A percentile compares a stretch with the other conserved stretches of the same genome.
These are phyloP conservation scores for Oncopeltus fasciatus DNA, from an alignment of 1,140 invertebrate genomes.

Conservation along the genomic window DNA sequence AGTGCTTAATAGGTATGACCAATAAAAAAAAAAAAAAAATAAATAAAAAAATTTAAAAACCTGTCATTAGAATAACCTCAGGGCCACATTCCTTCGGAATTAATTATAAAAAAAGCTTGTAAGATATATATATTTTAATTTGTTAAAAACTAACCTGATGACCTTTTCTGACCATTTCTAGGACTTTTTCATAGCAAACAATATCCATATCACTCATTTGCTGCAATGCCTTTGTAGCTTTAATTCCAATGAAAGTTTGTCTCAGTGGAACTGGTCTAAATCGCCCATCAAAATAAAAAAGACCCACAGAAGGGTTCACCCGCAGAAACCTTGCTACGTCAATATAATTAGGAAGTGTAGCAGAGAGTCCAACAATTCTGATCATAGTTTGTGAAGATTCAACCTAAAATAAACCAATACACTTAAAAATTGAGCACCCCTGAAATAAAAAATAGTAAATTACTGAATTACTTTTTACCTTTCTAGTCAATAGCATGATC, in stretches of 20 bases:
- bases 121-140: background rate
- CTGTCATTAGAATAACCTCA: no score
- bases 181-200: constrained; percentile 85
- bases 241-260: constrained; percentile 85
- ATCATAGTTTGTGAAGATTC: constrained; percentile 95
- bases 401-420: constrained; percentile 46
- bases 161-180: constrained; percentile 70
- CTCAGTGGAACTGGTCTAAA: constrained; percentile 91
- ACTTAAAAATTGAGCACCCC: no score
- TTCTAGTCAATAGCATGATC: no score
- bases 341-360: constrained; percentile 93
- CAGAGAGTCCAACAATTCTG: constrained; percentile 91
- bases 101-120: no score
- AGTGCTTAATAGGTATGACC: no score
- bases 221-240: constrained; percentile 57
- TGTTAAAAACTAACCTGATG: constrained; percentile 50
- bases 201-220: constrained; percentile 78
- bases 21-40: no score
- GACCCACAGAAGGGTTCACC: constrained; percentile 81
- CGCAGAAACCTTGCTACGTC: constrained; percentile 90
- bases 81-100: no score
- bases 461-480: no score
- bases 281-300: constrained; percentile 94
- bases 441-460: no score
- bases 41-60: no score